Evolutionary conservation across 1,140 invertebrate species (phyloP).

Genomic region (Zaprionus vittiger): DNA sequence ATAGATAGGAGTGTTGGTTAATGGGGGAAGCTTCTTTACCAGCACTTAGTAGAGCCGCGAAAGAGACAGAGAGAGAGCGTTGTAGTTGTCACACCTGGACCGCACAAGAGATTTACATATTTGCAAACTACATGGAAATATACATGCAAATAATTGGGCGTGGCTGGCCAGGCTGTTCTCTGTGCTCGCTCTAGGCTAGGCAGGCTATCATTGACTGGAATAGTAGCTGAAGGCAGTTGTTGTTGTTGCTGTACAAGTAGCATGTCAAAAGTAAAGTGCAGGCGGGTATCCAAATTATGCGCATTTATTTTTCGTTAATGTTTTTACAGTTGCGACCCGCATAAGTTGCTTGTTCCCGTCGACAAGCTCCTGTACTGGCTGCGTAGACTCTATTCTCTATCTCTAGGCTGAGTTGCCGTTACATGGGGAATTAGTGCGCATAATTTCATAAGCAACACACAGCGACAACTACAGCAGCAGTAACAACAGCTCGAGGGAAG

Average conservation of each 20-base stretch:
- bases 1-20: background rate
- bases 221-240: constrained; percentile 4
- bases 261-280: constrained; percentile 46
- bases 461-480: constrained; percentile 42
- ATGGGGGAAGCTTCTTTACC: background rate
- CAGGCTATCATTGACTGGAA: constrained; percentile 28
- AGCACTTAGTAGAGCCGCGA: constrained; percentile 10
- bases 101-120: constrained; percentile 44
- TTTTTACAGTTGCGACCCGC: constrained; percentile 53
- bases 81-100: constrained; percentile 45
- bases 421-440: constrained; percentile 80
- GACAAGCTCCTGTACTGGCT: constrained; percentile 25
- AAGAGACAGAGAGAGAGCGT: background rate
- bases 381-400: constrained; percentile 35
- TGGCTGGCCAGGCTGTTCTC: constrained; percentile 20
- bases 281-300: constrained; percentile 48
- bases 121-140: constrained; percentile 40
- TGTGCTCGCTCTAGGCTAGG: background rate
- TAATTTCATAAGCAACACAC: constrained; percentile 72
- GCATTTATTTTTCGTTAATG: constrained; percentile 49
- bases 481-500: constrained; percentile 20
- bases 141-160: constrained; percentile 47
- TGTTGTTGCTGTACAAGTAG: constrained; percentile 14
- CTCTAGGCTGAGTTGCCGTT: constrained; percentile 57
- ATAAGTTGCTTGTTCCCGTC: constrained; percentile 33